Base-by-base conservation (phyloP, 2,113 vertebrate species). In the Willisornis vidua region DNA sequence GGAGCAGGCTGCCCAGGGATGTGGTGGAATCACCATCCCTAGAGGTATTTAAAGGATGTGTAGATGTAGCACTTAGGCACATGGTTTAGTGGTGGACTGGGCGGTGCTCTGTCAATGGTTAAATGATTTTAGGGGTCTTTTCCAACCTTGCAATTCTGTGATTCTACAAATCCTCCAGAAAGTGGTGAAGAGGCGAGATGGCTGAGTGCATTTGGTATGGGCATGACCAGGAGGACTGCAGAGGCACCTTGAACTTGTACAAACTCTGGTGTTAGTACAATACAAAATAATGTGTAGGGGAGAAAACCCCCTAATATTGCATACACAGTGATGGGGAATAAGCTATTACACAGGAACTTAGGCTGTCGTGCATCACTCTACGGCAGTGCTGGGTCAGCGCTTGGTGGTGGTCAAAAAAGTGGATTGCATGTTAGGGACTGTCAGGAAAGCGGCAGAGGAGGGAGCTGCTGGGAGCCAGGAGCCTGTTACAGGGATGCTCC, bases 331-430 rank as follows among this genome's bases (percentile, higher is more conserved):
- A 31, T 35, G 78, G 52, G 20, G 45, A 55, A 41, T 25, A 57
- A 85, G 39, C 61, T 67, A 3, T 59, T 75, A 45, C 57, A 58
- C 58, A 52, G 39, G 62, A 39, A 35, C 45, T 71, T 55, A 9
- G 5, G 0, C 45, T 54, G 31, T 72, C 19, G 1, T 37, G 0
- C 49, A 39, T 79, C 8, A 3, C 35, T 35, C 13, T 57, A 3
- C 1, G 6, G 67, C 67, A 76, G 39, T 8, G 45, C 49, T 1
- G 4, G 29, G 63, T 76, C 54, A 83, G 62, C 4, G 2, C 49
- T 70, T 6, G 0, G 22, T 24, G 57, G 54, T 55, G 48, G 45
- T 39, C 23, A 48, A 39, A 88, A 74, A 48, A 33, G 29, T 22
- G 0, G 33, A 8, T 55, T 75, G 28, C 59, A 18, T 49, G 11